A percentile compares a stretch with the other conserved stretches of the same genome.
Evolutionary conservation across 2,113 vertebrate genomes (phyloP).

Genomic region (Stercorarius parasiticus): DNA sequence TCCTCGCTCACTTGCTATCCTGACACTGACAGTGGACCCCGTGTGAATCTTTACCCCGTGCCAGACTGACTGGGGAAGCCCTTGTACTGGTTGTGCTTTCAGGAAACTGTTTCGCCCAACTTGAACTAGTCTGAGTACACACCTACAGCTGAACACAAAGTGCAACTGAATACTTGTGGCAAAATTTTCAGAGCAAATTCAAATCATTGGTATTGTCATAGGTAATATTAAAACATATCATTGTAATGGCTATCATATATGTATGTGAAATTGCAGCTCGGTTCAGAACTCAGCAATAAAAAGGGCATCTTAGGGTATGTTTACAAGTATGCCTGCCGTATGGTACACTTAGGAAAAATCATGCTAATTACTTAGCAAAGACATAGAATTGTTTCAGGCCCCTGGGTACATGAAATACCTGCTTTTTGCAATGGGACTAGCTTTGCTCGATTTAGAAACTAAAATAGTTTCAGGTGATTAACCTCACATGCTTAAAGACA

Average conservation of each 20-base stretch:
- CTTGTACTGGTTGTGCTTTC: neutral
- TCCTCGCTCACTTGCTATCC: neutral
- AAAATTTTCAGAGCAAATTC: neutral
- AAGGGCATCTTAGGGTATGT: constrained; percentile 41
- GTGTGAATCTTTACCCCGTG: rapidly evolving
- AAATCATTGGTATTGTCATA: neutral
- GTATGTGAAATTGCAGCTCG: constrained; percentile 28
- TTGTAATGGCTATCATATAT: neutral
- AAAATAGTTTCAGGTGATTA: neutral
- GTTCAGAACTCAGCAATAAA: constrained; percentile 42
- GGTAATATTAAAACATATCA: neutral
- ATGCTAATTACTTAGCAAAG: constrained; percentile 46
- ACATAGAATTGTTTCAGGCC: constrained; percentile 35
- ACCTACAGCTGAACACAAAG: neutral
- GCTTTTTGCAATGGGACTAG: neutral
- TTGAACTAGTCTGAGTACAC: neutral
- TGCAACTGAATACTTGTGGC: neutral
- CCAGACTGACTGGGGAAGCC: rapidly evolving
- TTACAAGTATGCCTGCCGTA: constrained; percentile 57
- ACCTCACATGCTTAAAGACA: neutral
- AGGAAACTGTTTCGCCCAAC: neutral
- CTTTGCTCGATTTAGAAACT: neutral
- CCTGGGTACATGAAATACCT: constrained; percentile 11
- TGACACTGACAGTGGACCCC: neutral
- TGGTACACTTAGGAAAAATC: constrained; percentile 34